Evolutionary conservation across 2,888 invertebrate genomes (phyloP).

Genomic region (Celastrina argiolus): DNA sequence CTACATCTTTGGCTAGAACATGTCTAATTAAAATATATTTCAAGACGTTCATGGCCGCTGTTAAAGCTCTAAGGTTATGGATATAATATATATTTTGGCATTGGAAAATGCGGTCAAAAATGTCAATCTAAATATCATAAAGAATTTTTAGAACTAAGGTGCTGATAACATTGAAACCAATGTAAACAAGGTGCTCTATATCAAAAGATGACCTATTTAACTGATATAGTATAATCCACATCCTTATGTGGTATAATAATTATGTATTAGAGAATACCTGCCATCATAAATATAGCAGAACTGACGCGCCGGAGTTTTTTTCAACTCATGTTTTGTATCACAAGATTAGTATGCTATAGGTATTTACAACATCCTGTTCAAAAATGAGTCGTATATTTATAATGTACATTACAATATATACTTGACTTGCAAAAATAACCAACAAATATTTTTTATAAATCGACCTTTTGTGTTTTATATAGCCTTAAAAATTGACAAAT

Average conservation of each 20-base stretch:
- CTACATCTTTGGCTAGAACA: neutral
- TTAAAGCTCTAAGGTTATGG: conserved; percentile 14
- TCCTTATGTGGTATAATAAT: conserved; percentile 30
- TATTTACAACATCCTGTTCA: conserved; percentile 26
- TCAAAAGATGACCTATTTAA: conserved; percentile 20
- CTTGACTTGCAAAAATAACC: conserved; percentile 9
- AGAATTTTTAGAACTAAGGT: neutral
- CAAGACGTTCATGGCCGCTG: conserved; percentile 11
- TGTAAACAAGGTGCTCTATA: neutral
- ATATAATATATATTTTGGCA: neutral
- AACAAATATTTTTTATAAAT: neutral
- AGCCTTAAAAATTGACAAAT: neutral
- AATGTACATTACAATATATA: conserved; percentile 14
- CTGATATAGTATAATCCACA: conserved; percentile 20
- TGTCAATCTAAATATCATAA: neutral
- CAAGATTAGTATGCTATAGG: conserved; percentile 23
- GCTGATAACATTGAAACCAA: neutral
- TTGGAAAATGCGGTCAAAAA: conserved; percentile 10
- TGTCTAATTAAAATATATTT: neutral
- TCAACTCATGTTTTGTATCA: conserved; percentile 18
- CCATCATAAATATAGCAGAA: conserved; percentile 33
- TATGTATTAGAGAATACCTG: conserved; percentile 28
- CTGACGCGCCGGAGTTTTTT: conserved; percentile 25
- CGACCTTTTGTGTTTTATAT: neutral
- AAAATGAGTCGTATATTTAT: conserved; percentile 3